Base-by-base conservation (phyloP, 2,888 invertebrate genomes). In the Thumatha senex region DNA sequence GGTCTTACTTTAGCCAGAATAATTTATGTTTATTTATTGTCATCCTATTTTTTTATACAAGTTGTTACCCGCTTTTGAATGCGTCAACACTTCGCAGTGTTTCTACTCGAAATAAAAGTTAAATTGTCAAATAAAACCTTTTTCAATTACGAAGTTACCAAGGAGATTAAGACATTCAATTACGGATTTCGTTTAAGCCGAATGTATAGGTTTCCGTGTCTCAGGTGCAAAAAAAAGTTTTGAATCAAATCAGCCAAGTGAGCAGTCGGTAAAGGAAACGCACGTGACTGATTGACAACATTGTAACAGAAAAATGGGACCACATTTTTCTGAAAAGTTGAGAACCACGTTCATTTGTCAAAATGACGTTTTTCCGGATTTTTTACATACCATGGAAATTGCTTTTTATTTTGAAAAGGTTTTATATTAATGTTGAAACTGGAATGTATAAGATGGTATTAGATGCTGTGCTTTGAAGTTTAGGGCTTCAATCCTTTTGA, bases 281-380 rank as follows among this genome's bases (percentile, higher is more conserved):
- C 70, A 76, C 67, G 75, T 81, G 84, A 84, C 84, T 89, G 89
- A 89, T 89, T 87, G 89, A 88, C 86, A 88, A 87, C 84, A 82
- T 81, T 86, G 84, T 86, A 76, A 74, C 61, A 61, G 72, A 78
- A 80, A 81, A 73, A 80, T 74, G 74, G 67, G 58, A 67, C 59
- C 64, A 70, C 75, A 72, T 83, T 81, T 80, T 66, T 77, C 69
- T 75, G 67, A 70, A 70, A 74, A 76, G 72, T 78, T 72, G 60
- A 51, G 66, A 74, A 74, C 72, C 72, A 67, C 67, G 63, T 68
- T 72, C 77, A 79, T 83, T 81, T 80, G 74, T 82, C 77, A 70
- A 63, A 66, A 53, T 50, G 40, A 51, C 54, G 34, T 69, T 56
- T 59, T 62, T 50, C 30, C 36, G 24, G 42, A 48, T 50, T 57